Percentiles rank a stretch among this genome's conserved stretches.
These are phyloP conservation scores for Thrips palmi DNA, from an alignment of 1,140 invertebrate species.

Conservation along the genomic window DNA sequence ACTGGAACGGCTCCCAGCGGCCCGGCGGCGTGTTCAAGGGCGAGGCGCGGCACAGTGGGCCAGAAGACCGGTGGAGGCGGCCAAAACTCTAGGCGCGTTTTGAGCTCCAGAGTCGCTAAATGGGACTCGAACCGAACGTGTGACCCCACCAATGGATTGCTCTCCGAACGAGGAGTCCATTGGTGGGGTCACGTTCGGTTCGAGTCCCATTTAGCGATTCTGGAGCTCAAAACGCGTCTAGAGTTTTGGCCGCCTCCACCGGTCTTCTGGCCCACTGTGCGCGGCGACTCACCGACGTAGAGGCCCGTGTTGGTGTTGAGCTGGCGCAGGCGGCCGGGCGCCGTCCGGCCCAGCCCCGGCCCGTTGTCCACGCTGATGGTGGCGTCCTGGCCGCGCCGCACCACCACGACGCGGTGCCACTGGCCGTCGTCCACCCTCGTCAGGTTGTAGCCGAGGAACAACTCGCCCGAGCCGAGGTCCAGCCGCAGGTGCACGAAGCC, in stretches of 20 bases:
- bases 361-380: slow-evolving; percentile 70
- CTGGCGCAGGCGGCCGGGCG: slow-evolving; percentile 65
- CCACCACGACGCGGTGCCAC: slow-evolving; percentile 75
- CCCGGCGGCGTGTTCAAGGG: background rate
- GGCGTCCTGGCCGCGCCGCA: slow-evolving; percentile 67
- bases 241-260: too few species aligned
- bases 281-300: slow-evolving; percentile 51
- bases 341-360: slow-evolving; percentile 51
- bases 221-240: too few species aligned
- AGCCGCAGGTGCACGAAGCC: slow-evolving; percentile 52
- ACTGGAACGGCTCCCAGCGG: too few species aligned
- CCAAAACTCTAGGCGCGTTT: too few species aligned
- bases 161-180: too few species aligned
- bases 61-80: too few species aligned
- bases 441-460: slow-evolving; percentile 62
- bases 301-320: slow-evolving; percentile 69
- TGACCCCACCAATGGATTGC: too few species aligned
- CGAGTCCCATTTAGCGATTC: too few species aligned
- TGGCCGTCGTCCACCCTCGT: slow-evolving; percentile 78
- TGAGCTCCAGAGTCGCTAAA: background rate
- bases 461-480: slow-evolving; percentile 58
- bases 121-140: too few species aligned
- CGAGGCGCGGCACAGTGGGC: too few species aligned
- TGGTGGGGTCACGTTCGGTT: too few species aligned
- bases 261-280: too few species aligned